Evolutionary conservation across 2,888 invertebrate species (phyloP).

Genomic region (Mesorhabditis spiculigera): DNA sequence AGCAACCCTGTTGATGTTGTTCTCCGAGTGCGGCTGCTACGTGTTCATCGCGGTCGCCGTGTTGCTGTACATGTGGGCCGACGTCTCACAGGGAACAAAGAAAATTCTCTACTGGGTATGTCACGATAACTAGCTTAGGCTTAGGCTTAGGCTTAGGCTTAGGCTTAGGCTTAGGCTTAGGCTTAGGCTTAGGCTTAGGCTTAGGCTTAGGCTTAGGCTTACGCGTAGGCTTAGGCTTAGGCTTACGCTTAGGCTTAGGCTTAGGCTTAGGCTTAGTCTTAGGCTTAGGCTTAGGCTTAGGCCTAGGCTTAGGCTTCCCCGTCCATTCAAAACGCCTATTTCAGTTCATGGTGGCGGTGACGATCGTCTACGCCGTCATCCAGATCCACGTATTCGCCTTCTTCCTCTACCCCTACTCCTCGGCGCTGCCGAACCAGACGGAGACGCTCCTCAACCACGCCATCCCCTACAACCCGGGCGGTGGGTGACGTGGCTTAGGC

Average conservation of each 20-base stretch:
- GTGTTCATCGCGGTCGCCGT: slow-evolving; percentile 38
- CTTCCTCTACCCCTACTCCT: slow-evolving; percentile 37
- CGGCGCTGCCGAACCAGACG: slow-evolving; percentile 43
- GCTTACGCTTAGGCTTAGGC: too few species aligned
- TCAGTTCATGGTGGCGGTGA: slow-evolving; percentile 36
- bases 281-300: too few species aligned
- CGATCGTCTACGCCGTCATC: slow-evolving; percentile 36
- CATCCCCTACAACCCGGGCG: slow-evolving; percentile 55
- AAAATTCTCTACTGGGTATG: slow-evolving; percentile 49
- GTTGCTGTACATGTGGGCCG: slow-evolving; percentile 45
- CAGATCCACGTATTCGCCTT: slow-evolving; percentile 45
- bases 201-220: too few species aligned
- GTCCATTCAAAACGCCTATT: slow-evolving; percentile 2
- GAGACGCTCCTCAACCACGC: slow-evolving; percentile 51
- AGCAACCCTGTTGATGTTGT: slow-evolving; percentile 18
- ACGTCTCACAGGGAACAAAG: slow-evolving; percentile 34
- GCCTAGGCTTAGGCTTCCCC: too few species aligned
- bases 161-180: too few species aligned
- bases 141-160: too few species aligned
- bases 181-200: too few species aligned
- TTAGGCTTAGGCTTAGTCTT: too few species aligned
- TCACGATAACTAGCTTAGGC: background rate
- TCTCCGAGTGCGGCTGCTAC: slow-evolving; percentile 43
- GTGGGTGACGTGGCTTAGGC: background rate
- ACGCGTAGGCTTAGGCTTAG: too few species aligned